Base-by-base conservation (phyloP, 2,797 vertebrate genomes). In the Ataeniobius toweri region DNA sequence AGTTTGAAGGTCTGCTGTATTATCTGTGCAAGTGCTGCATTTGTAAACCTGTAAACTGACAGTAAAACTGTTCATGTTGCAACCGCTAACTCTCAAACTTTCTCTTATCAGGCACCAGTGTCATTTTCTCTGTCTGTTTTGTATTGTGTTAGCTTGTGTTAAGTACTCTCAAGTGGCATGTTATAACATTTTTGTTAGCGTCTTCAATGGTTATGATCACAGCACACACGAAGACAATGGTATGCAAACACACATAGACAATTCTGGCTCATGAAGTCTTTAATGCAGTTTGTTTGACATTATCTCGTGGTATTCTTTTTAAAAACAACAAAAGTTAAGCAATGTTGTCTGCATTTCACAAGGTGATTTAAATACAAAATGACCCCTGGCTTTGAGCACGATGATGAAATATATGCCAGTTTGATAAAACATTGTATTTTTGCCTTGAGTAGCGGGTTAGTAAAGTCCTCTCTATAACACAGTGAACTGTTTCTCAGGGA, bases 71-170 rank as follows among this genome's bases (percentile, higher is more conserved):
- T 91, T 91, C 88, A 85, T 88, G 85, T 83, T 86, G 79, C 84
- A 77, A 81, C 75, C 81, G 63, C 82, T 82, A 80, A 82, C 82
- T 85, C 83, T 80, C 2, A 22, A 85, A 93, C 86, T 86, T 89
- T 87, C 87, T 56, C 86, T 77, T 85, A 88, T 86, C 76, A 41
- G 86, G 85, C 92, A 91, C 10, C 36, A 4, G 24, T n/a, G 39
- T 88, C 84, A 92, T 91, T 87, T 87, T 87, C 91, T 89, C 90
- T 90, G 87, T 92, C 80, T 61, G 80, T 88, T 86, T 91, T 91
- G 81, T 86, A 91, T 90, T 83, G 81, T 77, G 86, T 91, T 91
- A 85, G 88, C 78, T 86, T 77, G 82, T 78, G 86, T 84, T 80
- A 91, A 90, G 83, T 83, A 76, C 71, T 87, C 89, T 86, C 83